Conservation (phyloP, 2,888 invertebrate species). For the Barypeithes pellucidus region DNA sequence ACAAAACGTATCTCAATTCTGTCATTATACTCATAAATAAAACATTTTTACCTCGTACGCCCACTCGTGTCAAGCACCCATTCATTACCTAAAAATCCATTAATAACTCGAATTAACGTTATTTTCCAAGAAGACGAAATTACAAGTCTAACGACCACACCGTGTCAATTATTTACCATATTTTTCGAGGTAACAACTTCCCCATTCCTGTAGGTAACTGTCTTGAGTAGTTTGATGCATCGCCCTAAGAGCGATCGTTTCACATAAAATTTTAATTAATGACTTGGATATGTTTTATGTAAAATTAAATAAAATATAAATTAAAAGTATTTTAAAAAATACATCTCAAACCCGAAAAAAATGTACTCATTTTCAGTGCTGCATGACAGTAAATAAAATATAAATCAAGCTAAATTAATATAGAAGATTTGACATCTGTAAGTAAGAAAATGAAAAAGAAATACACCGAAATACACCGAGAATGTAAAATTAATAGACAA, state of each 20-base stretch:
- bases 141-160: slow-evolving; percentile 42
- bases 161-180: slow-evolving; percentile 49
- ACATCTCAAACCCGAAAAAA: too few relatives aligned
- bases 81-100: slow-evolving; percentile 9
- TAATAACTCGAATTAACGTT: slow-evolving; percentile 27
- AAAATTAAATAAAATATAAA: too few relatives aligned
- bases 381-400: too few relatives aligned
- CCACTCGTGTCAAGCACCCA: background rate
- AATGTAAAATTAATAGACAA: too few relatives aligned
- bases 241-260: slow-evolving; percentile 13
- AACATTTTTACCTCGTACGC: background rate
- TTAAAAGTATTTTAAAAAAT: too few relatives aligned
- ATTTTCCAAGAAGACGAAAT: slow-evolving; percentile 38
- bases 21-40: too few relatives aligned
- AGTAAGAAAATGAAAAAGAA: too few relatives aligned
- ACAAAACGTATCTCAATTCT: too few relatives aligned
- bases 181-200: slow-evolving; percentile 49
- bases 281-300: background rate
- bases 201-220: slow-evolving; percentile 47
- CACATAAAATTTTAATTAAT: slow-evolving; percentile 3
- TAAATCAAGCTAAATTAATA: too few relatives aligned
- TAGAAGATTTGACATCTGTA: too few relatives aligned
- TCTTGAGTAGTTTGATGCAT: slow-evolving; percentile 34
- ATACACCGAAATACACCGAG: too few relatives aligned
- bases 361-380: too few relatives aligned